Conservation (phyloP, 2,113 vertebrate species). For the Rhipidura dahli region DNA sequence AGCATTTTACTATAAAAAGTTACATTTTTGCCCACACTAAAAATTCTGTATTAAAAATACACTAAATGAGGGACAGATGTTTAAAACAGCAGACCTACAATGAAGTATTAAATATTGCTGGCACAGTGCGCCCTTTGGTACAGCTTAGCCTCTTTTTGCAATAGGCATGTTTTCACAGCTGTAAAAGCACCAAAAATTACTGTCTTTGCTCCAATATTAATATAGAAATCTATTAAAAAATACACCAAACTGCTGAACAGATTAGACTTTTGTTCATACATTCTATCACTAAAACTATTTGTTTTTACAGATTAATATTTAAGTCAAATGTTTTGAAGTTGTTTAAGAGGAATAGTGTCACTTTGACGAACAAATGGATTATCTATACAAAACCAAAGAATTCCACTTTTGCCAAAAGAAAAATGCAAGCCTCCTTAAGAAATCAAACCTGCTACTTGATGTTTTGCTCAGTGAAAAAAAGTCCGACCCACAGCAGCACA, state of each 20-base stretch:
- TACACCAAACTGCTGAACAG: slow-evolving; percentile 17
- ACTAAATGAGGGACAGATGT: slow-evolving; percentile 77
- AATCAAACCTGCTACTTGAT: background rate
- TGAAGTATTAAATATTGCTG: slow-evolving; percentile 74
- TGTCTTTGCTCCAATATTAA: slow-evolving; percentile 68
- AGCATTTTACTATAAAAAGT: slow-evolving; percentile 55
- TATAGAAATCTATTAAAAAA: slow-evolving; percentile 70
- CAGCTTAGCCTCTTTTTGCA: slow-evolving; percentile 70
- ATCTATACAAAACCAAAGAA: background rate
- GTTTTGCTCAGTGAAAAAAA: background rate
- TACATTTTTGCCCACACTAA: slow-evolving; percentile 54
- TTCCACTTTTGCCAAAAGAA: background rate
- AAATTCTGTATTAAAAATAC: slow-evolving; percentile 64
- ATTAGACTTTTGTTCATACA: slow-evolving; percentile 43
- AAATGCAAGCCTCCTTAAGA: background rate
- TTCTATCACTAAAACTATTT: slow-evolving; percentile 27
- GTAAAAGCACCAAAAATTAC: slow-evolving; percentile 71
- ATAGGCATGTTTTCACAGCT: slow-evolving; percentile 75
- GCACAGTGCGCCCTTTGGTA: slow-evolving; percentile 67
- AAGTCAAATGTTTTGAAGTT: background rate
- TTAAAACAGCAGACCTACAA: slow-evolving; percentile 63
- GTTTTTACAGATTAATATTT: background rate
- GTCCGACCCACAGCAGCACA: background rate
- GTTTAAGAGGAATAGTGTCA: background rate
- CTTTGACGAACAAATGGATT: background rate